These are phyloP conservation scores for Elanoides forficatus DNA, from an alignment of 2,113 vertebrate species.

Conservation along the genomic window DNA sequence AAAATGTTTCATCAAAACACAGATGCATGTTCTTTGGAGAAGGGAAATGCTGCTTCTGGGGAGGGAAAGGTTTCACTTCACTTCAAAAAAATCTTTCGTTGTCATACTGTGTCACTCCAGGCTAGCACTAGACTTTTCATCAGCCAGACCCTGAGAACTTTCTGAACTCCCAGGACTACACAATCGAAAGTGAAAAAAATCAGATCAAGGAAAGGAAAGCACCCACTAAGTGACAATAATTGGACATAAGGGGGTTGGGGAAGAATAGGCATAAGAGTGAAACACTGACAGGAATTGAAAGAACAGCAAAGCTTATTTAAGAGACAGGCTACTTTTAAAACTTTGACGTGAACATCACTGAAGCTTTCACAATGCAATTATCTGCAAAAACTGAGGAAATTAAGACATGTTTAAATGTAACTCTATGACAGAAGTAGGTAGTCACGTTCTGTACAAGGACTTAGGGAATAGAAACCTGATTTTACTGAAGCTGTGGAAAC, in stretches of 20 bases:
- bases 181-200: neutral
- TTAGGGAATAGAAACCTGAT: neutral
- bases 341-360: neutral
- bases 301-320: neutral
- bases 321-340: neutral
- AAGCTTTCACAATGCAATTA: slow-evolving; percentile 22
- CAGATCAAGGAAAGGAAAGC: neutral
- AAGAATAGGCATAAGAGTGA: neutral
- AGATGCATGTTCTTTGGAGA: neutral
- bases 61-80: neutral
- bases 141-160: neutral
- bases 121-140: neutral
- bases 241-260: neutral
- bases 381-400: neutral
- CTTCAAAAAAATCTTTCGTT: neutral
- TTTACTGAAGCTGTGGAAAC: slow-evolving; percentile 2
- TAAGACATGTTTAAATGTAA: neutral
- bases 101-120: neutral
- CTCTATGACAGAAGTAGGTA: neutral
- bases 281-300: neutral
- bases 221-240: neutral
- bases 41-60: neutral
- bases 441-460: neutral
- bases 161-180: neutral
- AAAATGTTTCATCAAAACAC: neutral